phyloP scores from a whole-genome alignment of 2,797 vertebrate species.

The Taenioides sp. region DNA sequence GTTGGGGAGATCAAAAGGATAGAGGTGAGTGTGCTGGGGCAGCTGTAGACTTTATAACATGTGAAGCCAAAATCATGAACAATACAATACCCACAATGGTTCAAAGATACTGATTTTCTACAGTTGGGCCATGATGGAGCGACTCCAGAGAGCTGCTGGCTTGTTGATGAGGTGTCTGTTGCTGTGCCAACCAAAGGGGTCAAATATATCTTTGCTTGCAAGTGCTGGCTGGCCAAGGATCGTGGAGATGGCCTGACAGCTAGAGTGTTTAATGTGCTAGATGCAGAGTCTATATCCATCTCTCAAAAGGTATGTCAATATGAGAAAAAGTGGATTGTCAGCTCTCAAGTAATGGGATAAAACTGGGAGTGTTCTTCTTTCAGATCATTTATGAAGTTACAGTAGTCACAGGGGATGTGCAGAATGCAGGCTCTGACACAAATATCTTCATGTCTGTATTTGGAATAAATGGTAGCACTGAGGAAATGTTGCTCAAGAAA shows the following conservation, averaged over 20 bases:
- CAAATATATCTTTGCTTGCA: slow-evolving; percentile 89
- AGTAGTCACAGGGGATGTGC: slow-evolving; percentile 87
- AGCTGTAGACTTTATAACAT: background rate
- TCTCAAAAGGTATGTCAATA: slow-evolving; percentile 79
- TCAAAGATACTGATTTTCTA: slow-evolving; percentile 35
- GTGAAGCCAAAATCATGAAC: slow-evolving; percentile 17
- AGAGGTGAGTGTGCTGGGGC: slow-evolving; percentile 79
- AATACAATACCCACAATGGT: slow-evolving; percentile 32
- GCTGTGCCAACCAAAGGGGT: slow-evolving; percentile 91
- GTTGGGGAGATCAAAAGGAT: slow-evolving; percentile 92
- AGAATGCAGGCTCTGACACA: slow-evolving; percentile 86
- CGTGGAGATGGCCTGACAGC: slow-evolving; percentile 91
- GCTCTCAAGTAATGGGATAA: background rate
- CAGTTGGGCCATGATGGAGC: slow-evolving; percentile 94
- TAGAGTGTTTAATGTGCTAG: slow-evolving; percentile 87
- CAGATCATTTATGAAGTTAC: slow-evolving; percentile 91
- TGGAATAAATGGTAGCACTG: slow-evolving; percentile 88
- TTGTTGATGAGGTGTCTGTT: slow-evolving; percentile 89
- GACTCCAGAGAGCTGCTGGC: slow-evolving; percentile 96
- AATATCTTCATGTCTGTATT: slow-evolving; percentile 90
- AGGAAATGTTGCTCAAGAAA: slow-evolving; percentile 90
- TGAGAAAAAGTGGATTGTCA: background rate
- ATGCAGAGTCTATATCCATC: slow-evolving; percentile 86
- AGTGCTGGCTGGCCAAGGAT: slow-evolving; percentile 98
- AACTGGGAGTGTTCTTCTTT: background rate